A percentile compares a stretch with the other conserved stretches of the same genome.
Evolutionary conservation across 2,888 invertebrate genomes (phyloP).

Genomic region (Lottia scabra): DNA sequence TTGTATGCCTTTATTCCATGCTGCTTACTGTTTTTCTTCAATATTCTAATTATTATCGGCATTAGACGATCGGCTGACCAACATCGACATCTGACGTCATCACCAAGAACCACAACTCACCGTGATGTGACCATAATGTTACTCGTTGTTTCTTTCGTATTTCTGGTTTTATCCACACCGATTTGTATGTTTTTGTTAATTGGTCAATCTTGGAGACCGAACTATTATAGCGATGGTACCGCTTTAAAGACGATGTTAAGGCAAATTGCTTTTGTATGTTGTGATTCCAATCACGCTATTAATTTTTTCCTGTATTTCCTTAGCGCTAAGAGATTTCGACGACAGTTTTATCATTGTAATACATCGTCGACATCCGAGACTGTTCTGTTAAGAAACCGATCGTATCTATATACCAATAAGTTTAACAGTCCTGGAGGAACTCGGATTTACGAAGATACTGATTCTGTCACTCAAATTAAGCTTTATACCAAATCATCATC

Average conservation of each 20-base stretch:
- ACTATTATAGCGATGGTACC: conserved; percentile 13
- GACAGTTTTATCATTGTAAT: conserved; percentile 22
- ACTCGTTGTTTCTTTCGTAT: conserved; percentile 47
- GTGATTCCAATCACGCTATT: conserved; percentile 37
- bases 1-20: conserved; percentile 51
- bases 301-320: conserved; percentile 37
- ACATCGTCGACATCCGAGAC: background rate
- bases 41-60: conserved; percentile 47
- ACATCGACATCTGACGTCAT: background rate
- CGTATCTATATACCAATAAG: background rate
- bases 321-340: conserved; percentile 33
- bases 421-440: background rate
- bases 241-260: conserved; percentile 28
- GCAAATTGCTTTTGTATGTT: conserved; percentile 31
- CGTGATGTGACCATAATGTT: conserved; percentile 52
- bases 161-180: conserved; percentile 49
- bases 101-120: conserved; percentile 7
- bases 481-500: background rate
- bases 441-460: background rate
- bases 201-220: conserved; percentile 37
- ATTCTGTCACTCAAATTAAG: background rate
- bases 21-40: conserved; percentile 42
- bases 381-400: background rate
- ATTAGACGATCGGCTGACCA: conserved; percentile 13
- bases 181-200: conserved; percentile 52